Base-by-base conservation (phyloP, 1,140 invertebrate species). In the Thaumetopoea pityocampa region DNA sequence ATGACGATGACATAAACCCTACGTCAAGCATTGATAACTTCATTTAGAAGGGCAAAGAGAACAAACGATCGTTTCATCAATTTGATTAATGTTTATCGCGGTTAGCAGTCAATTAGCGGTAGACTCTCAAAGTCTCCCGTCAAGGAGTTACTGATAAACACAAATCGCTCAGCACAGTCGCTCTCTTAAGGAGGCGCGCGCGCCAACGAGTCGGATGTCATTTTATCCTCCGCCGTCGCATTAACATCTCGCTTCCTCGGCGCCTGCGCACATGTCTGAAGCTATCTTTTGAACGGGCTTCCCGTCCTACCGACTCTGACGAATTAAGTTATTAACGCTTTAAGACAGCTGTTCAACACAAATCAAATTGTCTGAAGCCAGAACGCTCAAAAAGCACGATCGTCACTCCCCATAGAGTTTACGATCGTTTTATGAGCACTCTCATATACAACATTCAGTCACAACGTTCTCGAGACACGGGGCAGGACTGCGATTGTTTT, bases 261-360 rank as follows among this genome's bases (percentile, higher is more conserved):
- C 68, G 65, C 67, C 51, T 50, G 59, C 65, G 46, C 61, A 57
- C 53, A 62, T 62, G 54, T 7, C 5, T 33, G 26, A 51, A 57
- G 17, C 43, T 33, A 53, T 63, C 48, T 54, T 68, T 62, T 52
- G 66, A 73, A 67, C 67, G 60, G 64, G 69, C 74, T 70, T 78
- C 72, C 59, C 70, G 62, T 67, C 34, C 59, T 60, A 57, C 64
- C 60, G 57, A 62, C 74, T 84, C 71, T 82, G 73, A 84, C 76
- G 80, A 84, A 84, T 84, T 82, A 84, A 84, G 72, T 77, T 82
- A 82, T 84, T 84, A 84, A 84, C 76, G 69, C 65, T 41, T 2
- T 27, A 62, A 58, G 63, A 60, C 80, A 84, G 80, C 78, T 84
- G 80, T 58, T 67, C 37, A 36, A 68, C 65, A 84, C 80, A 84